Percentiles rank a stretch among this genome's conserved stretches.
Evolutionary conservation across 2,888 invertebrate genomes (phyloP).

Genomic region (Tuta absoluta): DNA sequence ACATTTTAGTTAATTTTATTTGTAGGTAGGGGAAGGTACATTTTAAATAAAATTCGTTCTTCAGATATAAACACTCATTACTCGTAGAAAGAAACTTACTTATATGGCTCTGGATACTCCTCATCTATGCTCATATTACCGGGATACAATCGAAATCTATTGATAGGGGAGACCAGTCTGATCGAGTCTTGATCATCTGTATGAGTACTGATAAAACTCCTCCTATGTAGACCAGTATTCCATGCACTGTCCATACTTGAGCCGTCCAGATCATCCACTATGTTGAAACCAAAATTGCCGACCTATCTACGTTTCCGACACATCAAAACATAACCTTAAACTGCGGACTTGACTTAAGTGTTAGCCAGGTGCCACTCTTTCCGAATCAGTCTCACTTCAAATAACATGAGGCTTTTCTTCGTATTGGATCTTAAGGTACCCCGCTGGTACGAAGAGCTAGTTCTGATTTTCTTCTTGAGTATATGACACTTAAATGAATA

Average conservation of each 20-base stretch:
- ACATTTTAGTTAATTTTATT: too few relatives aligned
- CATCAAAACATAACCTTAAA: conserved; percentile 55
- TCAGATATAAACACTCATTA: background rate
- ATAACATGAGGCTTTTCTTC: background rate
- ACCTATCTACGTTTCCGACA: conserved; percentile 39
- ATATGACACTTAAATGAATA: background rate
- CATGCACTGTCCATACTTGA: conserved; percentile 53
- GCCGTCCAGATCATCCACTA: background rate
- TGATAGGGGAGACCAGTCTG: conserved; percentile 66
- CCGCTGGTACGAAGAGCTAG: too few relatives aligned
- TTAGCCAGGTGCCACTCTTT: background rate
- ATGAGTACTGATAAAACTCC: conserved; percentile 64
- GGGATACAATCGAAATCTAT: conserved; percentile 51
- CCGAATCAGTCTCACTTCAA: background rate
- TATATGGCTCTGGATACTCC: conserved; percentile 2
- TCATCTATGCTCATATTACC: conserved; percentile 9
- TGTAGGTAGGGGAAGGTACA: too few relatives aligned
- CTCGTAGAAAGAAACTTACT: background rate
- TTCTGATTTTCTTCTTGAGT: background rate
- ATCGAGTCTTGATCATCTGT: conserved; percentile 66
- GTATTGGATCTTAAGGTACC: too few relatives aligned
- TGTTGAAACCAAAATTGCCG: background rate
- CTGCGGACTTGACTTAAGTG: background rate
- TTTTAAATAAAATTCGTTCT: too few relatives aligned
- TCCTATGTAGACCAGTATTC: conserved; percentile 58